These are phyloP conservation scores for Bubo bubo DNA, from an alignment of 2,113 vertebrate genomes.

Conservation along the genomic window DNA sequence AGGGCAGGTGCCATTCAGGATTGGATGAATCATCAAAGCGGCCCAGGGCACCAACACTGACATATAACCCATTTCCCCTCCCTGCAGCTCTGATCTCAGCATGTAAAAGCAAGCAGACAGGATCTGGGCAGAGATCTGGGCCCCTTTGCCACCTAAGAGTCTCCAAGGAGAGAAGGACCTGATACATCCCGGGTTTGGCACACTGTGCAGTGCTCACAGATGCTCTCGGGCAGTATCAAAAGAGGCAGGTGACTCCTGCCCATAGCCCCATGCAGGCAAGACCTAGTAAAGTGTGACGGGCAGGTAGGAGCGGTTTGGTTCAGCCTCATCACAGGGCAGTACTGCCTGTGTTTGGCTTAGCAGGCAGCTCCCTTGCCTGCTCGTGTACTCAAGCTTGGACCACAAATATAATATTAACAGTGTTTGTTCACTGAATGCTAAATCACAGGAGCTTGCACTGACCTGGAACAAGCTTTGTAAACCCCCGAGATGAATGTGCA, in stretches of 20 bases:
- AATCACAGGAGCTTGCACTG: not conserved
- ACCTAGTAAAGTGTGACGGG: rapidly evolving
- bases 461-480: not conserved
- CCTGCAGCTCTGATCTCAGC: not conserved
- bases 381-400: not conserved
- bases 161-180: not conserved
- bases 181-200: rapidly evolving
- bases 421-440: not conserved
- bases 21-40: not conserved
- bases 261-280: not conserved
- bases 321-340: not conserved
- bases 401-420: not conserved
- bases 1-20: not conserved
- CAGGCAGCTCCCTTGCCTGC: not conserved
- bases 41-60: not conserved
- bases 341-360: not conserved
- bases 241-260: no score
- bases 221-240: not conserved
- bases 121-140: not conserved
- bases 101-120: not conserved
- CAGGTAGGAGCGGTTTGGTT: no score
- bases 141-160: not conserved
- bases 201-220: not conserved
- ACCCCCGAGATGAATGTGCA: not conserved
- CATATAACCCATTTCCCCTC: not conserved